Base-by-base conservation (phyloP, 2,888 invertebrate species). In the Latheticus oryzae region DNA sequence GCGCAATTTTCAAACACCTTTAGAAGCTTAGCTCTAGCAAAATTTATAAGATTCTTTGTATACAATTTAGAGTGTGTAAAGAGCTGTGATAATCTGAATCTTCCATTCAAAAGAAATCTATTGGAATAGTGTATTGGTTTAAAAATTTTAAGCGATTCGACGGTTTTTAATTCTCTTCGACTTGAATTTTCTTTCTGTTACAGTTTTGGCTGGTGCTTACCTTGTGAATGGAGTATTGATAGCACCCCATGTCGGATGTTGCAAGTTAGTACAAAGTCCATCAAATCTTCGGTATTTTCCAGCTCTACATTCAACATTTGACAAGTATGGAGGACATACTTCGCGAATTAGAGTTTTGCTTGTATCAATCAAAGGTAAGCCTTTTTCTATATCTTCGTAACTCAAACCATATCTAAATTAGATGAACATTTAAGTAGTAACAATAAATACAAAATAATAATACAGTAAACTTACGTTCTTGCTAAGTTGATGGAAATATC, bases 171-270 rank as follows among this genome's bases (percentile, higher is more conserved):
- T n/a, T n/a, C n/a, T n/a, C n/a, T n/a, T n/a, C n/a, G n/a, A n/a
- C n/a, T n/a, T n/a, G n/a, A n/a, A n/a, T n/a, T n/a, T n/a, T n/a
- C n/a, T n/a, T n/a, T n/a, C n/a, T n/a, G n/a, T n/a, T n/a, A n/a
- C n/a, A n/a, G n/a, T n/a, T n/a, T n/a, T n/a, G n/a, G n/a, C n/a
- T n/a, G n/a, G n/a, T n/a, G n/a, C 16, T 71, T 81, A 85, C 85
- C 94, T 89, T 67, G 91, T 89, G 80, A 94, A 94, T 1, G 93
- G 92, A 5, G 93, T 85, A 76, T 90, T 88, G 1, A 88, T 86
- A 7, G 94, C 88, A 1, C 94, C 95, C 94, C 94, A 95, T 0
- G 92, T 91, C 0, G 95, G 95, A 78, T 94, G 89, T 60, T 90
- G 85, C 69, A 94, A 80, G 75, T 95, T 95, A 67, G 93, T 95